Evolutionary conservation across 53 echinoderm and acorn worm genomes (phyloP).

Genomic region (Echinarachnius parma): DNA sequence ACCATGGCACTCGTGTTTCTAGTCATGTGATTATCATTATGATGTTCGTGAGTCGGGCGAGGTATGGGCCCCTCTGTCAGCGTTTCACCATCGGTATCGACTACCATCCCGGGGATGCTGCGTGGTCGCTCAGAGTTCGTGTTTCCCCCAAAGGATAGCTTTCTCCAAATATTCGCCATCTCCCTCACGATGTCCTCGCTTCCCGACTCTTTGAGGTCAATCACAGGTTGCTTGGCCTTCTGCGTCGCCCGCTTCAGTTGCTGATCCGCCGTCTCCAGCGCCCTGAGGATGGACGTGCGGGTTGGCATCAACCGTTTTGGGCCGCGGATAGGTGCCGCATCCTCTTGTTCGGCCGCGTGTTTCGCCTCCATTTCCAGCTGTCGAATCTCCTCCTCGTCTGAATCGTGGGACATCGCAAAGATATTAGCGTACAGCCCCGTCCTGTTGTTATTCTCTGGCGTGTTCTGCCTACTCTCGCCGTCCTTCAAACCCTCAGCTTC

Average conservation of each 20-base stretch:
- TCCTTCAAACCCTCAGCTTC: constrained; percentile 17
- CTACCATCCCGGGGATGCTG: constrained; percentile 14
- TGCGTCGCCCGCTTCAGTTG: background rate
- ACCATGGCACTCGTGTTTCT: constrained; percentile 16
- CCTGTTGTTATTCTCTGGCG: constrained; percentile 10
- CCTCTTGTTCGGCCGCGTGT: background rate
- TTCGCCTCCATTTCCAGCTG: constrained; percentile 24
- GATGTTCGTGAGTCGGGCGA: background rate
- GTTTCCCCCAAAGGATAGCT: background rate
- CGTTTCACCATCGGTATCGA: background rate
- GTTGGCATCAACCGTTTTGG: constrained; percentile 1
- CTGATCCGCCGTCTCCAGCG: constrained; percentile 5
- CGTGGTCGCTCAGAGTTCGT: background rate
- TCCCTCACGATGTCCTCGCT: background rate
- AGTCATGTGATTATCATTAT: background rate
- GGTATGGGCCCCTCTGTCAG: too few relatives aligned
- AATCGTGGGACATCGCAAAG: constrained; percentile 21
- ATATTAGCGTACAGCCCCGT: constrained; percentile 34
- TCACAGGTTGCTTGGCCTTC: too few relatives aligned
- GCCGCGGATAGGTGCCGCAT: background rate
- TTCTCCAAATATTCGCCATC: background rate
- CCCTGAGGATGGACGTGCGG: constrained; percentile 8
- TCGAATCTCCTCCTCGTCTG: constrained; percentile 42
- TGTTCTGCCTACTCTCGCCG: background rate
- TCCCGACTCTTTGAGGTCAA: too few relatives aligned